A percentile compares a stretch with the other conserved stretches of the same genome.
Evolutionary conservation across 2,113 vertebrate genomes (phyloP).

Genomic region (Uropsilus gracilis): DNA sequence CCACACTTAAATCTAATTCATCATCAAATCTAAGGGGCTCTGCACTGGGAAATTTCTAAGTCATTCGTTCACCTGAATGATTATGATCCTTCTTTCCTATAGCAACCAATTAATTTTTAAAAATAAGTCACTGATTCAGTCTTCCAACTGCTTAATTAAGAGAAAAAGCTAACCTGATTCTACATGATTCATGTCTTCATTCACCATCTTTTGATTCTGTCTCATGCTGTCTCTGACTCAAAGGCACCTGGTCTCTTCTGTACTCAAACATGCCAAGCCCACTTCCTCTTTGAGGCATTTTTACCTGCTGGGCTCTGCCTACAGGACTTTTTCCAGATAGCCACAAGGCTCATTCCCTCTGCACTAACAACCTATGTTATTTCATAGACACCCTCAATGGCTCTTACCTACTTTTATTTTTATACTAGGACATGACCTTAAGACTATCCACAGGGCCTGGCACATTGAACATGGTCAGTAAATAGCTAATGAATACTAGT

Average conservation of each 20-base stretch:
- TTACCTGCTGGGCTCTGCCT: not conserved
- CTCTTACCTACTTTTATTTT: not conserved
- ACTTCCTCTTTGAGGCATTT: not conserved
- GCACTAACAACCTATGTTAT: not conserved
- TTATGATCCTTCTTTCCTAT: not conserved
- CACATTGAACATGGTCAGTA: constrained; percentile 4
- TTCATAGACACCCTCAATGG: not conserved
- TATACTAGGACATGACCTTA: not conserved
- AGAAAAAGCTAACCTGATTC: constrained; percentile 5
- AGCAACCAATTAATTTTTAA: not conserved
- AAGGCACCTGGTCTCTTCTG: no score
- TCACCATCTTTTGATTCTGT: not conserved
- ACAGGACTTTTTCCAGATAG: not conserved
- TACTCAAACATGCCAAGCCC: not conserved
- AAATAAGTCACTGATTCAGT: not conserved
- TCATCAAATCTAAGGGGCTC: not conserved
- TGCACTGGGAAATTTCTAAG: not conserved
- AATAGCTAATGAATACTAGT: not conserved
- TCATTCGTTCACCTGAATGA: not conserved
- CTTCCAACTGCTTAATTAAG: not conserved
- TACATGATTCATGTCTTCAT: not conserved
- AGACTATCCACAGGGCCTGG: not conserved
- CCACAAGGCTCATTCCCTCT: not conserved
- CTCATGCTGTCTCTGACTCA: not conserved
- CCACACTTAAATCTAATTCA: not conserved